Conservation (phyloP, 2,888 invertebrate genomes). For the Philereme transversata region DNA sequence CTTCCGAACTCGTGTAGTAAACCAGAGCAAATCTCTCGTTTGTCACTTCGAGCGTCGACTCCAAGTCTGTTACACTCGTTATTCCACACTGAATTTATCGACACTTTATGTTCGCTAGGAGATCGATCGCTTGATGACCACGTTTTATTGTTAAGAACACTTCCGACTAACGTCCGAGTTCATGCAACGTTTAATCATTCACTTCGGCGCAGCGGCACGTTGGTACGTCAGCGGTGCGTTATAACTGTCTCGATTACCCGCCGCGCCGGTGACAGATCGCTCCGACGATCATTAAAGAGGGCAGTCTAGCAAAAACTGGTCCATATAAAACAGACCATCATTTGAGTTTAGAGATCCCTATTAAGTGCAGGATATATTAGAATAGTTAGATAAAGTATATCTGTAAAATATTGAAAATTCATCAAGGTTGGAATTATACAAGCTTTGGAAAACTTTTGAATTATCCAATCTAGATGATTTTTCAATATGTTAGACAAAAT, state of each 20-base stretch:
- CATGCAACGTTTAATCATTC: slow-evolving; percentile 51
- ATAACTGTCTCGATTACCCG: slow-evolving; percentile 61
- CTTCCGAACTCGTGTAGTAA: slow-evolving; percentile 43
- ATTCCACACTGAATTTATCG: slow-evolving; percentile 52
- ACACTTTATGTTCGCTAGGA: slow-evolving; percentile 49
- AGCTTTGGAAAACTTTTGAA: no score
- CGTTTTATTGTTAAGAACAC: slow-evolving; percentile 53
- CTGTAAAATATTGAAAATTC: no score
- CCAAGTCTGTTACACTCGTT: slow-evolving; percentile 46
- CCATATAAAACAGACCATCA: no score
- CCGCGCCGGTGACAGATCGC: slow-evolving; percentile 54
- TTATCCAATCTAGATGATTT: no score
- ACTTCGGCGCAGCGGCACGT: slow-evolving; percentile 49
- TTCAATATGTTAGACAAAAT: no score
- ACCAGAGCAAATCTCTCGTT: slow-evolving; percentile 53
- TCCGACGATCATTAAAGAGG: slow-evolving; percentile 47
- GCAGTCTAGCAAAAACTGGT: slow-evolving; percentile 49
- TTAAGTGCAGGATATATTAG: no score
- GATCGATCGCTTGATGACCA: slow-evolving; percentile 49
- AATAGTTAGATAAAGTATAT: no score
- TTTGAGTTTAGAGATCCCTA: no score
- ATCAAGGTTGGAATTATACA: no score
- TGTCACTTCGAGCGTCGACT: slow-evolving; percentile 43
- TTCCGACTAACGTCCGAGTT: slow-evolving; percentile 38
- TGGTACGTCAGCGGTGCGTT: slow-evolving; percentile 52